These are phyloP conservation scores for Physocephala rufipes DNA, from an alignment of 2,888 invertebrate species.

Conservation along the genomic window DNA sequence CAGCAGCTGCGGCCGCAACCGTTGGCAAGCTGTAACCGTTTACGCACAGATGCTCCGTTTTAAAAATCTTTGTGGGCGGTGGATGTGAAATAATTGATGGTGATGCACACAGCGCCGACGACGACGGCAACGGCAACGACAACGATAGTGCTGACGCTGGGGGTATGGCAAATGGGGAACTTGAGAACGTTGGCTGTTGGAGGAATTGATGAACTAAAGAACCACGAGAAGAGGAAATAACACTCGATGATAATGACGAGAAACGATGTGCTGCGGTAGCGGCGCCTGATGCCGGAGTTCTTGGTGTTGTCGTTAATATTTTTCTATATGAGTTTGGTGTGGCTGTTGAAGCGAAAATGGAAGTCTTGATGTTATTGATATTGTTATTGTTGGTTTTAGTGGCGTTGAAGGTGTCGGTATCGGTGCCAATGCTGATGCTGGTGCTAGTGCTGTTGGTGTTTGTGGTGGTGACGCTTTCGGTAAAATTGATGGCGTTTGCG, in stretches of 20 bases:
- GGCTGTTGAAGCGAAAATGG: too few species aligned
- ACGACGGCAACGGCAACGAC: slow-evolving; percentile 57
- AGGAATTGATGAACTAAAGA: slow-evolving; percentile 11
- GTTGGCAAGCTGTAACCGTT: slow-evolving; percentile 62
- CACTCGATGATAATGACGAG: slow-evolving; percentile 30
- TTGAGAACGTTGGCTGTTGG: slow-evolving; percentile 34
- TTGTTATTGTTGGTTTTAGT: too few species aligned
- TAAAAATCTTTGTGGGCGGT: slow-evolving; percentile 62
- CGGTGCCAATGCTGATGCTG: slow-evolving; percentile 25
- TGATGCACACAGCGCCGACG: slow-evolving; percentile 43
- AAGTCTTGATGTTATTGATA: too few species aligned
- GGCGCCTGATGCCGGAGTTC: too few species aligned
- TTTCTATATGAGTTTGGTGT: slow-evolving; percentile 24
- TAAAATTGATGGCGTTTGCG: slow-evolving; percentile 31
- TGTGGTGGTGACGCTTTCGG: slow-evolving; percentile 8
- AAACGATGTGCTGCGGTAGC: slow-evolving; percentile 38
- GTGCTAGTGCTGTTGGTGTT: slow-evolving; percentile 31
- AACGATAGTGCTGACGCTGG: slow-evolving; percentile 40
- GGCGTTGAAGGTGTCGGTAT: too few species aligned
- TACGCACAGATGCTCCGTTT: slow-evolving; percentile 62
- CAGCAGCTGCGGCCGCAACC: slow-evolving; percentile 58
- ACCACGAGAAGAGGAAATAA: slow-evolving; percentile 12
- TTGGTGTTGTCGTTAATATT: slow-evolving; percentile 25
- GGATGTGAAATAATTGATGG: slow-evolving; percentile 59
- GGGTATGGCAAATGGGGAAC: slow-evolving; percentile 50